Conservation (phyloP, 92 coral and sea anemone species). For the Porites divaricata region DNA sequence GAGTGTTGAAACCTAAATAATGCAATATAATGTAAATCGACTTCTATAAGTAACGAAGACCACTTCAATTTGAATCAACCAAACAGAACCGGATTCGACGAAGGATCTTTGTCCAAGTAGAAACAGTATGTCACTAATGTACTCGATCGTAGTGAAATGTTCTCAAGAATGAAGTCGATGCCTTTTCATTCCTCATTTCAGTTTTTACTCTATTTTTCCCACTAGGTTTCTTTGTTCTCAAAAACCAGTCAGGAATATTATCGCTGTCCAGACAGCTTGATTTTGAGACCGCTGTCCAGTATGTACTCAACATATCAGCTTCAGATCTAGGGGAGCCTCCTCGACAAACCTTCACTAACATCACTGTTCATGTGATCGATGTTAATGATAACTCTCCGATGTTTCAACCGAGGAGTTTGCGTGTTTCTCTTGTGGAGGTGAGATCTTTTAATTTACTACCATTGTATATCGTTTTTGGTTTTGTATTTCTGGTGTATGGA, state of each 20-base stretch:
- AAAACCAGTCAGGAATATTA: constrained; percentile 72
- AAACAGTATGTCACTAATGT: too few relatives aligned
- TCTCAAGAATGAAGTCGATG: too few relatives aligned
- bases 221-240: constrained; percentile 64
- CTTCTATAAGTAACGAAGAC: too few relatives aligned
- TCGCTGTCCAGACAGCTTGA: constrained; percentile 61
- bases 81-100: too few relatives aligned
- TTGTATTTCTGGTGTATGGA: too few relatives aligned
- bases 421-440: constrained; percentile 56
- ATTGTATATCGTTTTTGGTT: too few relatives aligned
- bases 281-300: constrained; percentile 61
- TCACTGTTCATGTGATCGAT: constrained; percentile 66
- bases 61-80: too few relatives aligned
- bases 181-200: too few relatives aligned
- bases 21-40: too few relatives aligned
- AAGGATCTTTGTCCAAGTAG: too few relatives aligned
- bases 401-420: constrained; percentile 34
- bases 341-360: constrained; percentile 44
- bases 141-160: too few relatives aligned
- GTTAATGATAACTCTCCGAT: constrained; percentile 77
- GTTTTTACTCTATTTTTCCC: neutral
- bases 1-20: too few relatives aligned
- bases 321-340: constrained; percentile 69
- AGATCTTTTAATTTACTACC: neutral
- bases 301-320: constrained; percentile 63